Percentiles rank a stretch among this genome's conserved stretches.
phyloP scores from a whole-genome alignment of 2,113 vertebrate species.

The Psophia crepitans region DNA sequence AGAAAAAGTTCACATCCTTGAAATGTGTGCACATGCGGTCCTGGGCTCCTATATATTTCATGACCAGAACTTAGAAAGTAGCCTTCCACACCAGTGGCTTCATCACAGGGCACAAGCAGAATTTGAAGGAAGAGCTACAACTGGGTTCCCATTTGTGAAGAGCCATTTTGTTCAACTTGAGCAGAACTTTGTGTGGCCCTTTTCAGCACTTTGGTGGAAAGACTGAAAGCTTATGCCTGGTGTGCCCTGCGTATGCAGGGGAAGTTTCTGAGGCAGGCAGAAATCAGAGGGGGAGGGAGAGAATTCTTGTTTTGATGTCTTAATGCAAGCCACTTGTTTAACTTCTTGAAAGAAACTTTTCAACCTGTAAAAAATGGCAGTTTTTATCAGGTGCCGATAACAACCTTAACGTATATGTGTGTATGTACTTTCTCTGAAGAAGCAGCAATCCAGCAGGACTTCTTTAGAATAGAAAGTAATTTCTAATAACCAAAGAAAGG shows the following conservation, averaged over 20 bases:
- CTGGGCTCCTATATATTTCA: constrained; percentile 30
- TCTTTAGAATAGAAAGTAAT: background rate
- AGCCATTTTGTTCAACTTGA: background rate
- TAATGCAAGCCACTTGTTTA: background rate
- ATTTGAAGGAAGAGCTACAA: background rate
- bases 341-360: background rate
- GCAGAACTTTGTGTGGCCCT: background rate
- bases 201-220: background rate
- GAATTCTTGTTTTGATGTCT: background rate
- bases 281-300: background rate
- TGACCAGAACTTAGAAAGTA: background rate
- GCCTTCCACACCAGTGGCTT: background rate
- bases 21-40: background rate
- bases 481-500: background rate
- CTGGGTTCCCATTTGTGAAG: background rate
- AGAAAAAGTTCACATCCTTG: background rate
- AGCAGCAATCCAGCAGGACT: background rate
- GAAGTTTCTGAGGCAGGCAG: background rate
- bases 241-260: rapidly evolving
- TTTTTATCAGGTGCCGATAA: background rate
- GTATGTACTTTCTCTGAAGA: background rate
- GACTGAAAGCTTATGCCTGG: background rate
- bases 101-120: background rate
- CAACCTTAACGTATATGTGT: background rate
- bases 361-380: background rate